Conservation (phyloP, 2,113 vertebrate genomes). For the Elephantulus edwardii region DNA sequence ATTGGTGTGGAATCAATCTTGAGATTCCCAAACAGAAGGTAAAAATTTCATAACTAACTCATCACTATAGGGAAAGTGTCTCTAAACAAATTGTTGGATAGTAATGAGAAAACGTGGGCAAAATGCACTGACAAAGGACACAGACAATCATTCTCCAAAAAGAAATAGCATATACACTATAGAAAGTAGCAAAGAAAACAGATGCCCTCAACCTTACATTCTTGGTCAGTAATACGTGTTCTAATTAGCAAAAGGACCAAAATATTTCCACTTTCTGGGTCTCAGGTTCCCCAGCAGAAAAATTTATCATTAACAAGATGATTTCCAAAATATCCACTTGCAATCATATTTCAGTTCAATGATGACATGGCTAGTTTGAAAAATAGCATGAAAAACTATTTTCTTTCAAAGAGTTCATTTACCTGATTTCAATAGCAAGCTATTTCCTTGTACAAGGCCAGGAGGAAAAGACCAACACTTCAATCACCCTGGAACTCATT, state of each 20-base stretch:
- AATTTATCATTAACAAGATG: background rate
- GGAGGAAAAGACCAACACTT: background rate
- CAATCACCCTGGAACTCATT: background rate
- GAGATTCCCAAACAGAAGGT: background rate
- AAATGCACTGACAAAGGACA: background rate
- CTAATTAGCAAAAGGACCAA: background rate
- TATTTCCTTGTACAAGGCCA: background rate
- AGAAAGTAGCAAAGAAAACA: background rate
- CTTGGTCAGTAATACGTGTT: background rate
- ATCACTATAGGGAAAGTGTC: background rate
- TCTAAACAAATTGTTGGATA: background rate
- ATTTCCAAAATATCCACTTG: background rate
- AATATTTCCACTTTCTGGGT: background rate
- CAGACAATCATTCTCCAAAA: background rate
- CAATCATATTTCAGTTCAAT: background rate
- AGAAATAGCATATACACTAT: background rate
- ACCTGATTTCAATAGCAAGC: background rate
- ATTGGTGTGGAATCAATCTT: background rate
- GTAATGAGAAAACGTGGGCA: background rate
- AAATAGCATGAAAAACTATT: background rate
- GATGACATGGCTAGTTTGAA: background rate
- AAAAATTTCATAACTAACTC: background rate
- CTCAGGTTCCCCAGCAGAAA: background rate
- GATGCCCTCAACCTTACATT: too few species aligned
- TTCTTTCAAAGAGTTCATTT: background rate